These are phyloP conservation scores for Beroe ovata DNA, from an alignment of 37 sponge, comb jelly and placozoan genomes.

Conservation along the genomic window DNA sequence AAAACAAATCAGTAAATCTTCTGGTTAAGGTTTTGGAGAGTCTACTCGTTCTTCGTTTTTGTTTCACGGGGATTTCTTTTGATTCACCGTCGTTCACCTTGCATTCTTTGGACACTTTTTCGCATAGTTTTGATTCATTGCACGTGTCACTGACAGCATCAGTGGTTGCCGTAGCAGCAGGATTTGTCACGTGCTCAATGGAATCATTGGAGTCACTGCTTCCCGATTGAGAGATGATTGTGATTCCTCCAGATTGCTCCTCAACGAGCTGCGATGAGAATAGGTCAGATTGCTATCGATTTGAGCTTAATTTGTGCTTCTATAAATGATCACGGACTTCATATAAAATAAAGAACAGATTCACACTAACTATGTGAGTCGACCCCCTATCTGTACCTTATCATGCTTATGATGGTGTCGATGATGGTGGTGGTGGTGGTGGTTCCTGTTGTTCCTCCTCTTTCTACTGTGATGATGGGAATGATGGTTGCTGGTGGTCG, in stretches of 20 bases:
- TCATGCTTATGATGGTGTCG: background rate
- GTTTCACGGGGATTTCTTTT: background rate
- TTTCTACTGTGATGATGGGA: constrained; percentile 4
- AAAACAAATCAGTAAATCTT: background rate
- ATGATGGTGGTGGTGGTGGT: constrained; percentile 32
- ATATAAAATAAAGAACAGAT: too few relatives aligned
- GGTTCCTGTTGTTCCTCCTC: constrained; percentile 18
- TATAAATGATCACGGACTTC: too few relatives aligned
- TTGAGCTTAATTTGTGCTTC: too few relatives aligned
- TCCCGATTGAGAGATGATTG: background rate
- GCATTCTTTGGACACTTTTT: background rate
- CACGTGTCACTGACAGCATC: background rate
- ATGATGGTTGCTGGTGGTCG: background rate
- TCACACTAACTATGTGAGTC: too few relatives aligned
- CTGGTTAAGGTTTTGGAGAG: background rate
- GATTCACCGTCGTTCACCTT: background rate
- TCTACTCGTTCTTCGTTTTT: background rate
- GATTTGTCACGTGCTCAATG: background rate
- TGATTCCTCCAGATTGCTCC: background rate
- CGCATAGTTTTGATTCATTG: background rate
- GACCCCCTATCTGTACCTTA: too few relatives aligned
- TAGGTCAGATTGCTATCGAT: too few relatives aligned
- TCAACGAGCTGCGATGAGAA: background rate
- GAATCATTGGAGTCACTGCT: background rate
- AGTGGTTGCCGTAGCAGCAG: background rate